These are phyloP conservation scores for Acanthochromis polyacanthus DNA, from an alignment of 2,113 vertebrate genomes.

Conservation along the genomic window DNA sequence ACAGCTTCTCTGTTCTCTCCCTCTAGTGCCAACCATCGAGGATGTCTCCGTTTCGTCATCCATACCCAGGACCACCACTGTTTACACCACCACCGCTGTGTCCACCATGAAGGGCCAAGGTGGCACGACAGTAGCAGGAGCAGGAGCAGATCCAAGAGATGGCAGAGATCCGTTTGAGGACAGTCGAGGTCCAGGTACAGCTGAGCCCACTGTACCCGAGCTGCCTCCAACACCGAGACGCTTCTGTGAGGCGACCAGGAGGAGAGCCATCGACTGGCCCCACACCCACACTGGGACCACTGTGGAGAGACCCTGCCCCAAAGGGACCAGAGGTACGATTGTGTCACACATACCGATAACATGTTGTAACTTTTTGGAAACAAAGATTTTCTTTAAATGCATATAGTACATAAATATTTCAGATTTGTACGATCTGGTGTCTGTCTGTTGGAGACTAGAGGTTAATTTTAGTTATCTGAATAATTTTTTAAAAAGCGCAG, in stretches of 20 bases:
- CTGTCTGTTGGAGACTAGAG: too few relatives aligned
- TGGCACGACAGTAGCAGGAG: constrained; percentile 85
- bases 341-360: too few relatives aligned
- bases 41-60: constrained; percentile 89
- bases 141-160: constrained; percentile 88
- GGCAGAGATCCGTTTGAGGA: constrained; percentile 89
- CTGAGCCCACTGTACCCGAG: constrained; percentile 88
- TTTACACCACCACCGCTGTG: constrained; percentile 83
- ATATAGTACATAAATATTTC: background rate
- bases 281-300: constrained; percentile 93
- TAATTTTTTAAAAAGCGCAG: too few relatives aligned
- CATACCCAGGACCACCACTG: constrained; percentile 86
- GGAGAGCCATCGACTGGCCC: constrained; percentile 95
- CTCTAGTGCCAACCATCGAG: constrained; percentile 90
- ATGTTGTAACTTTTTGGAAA: too few relatives aligned
- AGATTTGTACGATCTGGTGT: background rate
- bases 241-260: constrained; percentile 91
- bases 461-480: too few relatives aligned
- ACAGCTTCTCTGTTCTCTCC: constrained; percentile 41
- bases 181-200: constrained; percentile 84
- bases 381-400: background rate
- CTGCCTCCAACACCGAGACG: constrained; percentile 91
- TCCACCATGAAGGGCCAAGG: constrained; percentile 83
- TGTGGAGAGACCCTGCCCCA: constrained; percentile 97
- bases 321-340: constrained; percentile 94